These are phyloP conservation scores for Galbula dea DNA, from an alignment of 2,113 vertebrate genomes.

Conservation along the genomic window DNA sequence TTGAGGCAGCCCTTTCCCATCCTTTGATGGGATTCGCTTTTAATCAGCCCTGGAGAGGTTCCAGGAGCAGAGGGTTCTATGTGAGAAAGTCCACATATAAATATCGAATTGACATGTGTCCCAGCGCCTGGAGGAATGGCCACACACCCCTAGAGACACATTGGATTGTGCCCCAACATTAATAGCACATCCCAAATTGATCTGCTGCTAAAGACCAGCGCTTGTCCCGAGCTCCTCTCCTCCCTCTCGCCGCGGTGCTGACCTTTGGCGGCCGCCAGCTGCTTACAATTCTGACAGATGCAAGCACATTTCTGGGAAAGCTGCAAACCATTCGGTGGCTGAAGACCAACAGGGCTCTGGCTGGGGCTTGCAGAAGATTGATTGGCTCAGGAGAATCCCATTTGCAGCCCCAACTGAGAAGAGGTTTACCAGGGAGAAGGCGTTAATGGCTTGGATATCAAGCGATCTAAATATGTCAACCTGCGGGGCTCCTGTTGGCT, in stretches of 20 bases:
- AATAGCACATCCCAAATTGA: slow-evolving; percentile 40
- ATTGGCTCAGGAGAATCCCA: slow-evolving; percentile 68
- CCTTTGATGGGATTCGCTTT: slow-evolving; percentile 8
- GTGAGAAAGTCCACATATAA: neutral
- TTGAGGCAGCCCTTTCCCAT: neutral
- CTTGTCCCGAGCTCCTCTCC: slow-evolving; percentile 81
- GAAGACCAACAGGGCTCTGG: slow-evolving; percentile 67
- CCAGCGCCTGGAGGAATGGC: neutral
- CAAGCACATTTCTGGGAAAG: slow-evolving; percentile 79
- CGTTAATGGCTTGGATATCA: slow-evolving; percentile 76
- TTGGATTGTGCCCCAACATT: neutral
- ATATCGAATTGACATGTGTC: neutral
- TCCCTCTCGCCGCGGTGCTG: slow-evolving; percentile 77
- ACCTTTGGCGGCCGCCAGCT: slow-evolving; percentile 78
- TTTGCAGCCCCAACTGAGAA: slow-evolving; percentile 55
- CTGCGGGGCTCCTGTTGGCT: too few relatives aligned
- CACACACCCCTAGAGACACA: neutral
- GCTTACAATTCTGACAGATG: slow-evolving; percentile 78
- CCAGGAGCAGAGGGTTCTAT: neutral
- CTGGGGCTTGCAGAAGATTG: slow-evolving; percentile 74
- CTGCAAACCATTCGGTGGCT: slow-evolving; percentile 58
- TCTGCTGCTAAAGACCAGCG: slow-evolving; percentile 75
- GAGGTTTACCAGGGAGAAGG: slow-evolving; percentile 60
- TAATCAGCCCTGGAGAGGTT: neutral
- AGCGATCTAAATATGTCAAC: slow-evolving; percentile 73